Base-by-base conservation (phyloP, 2,113 vertebrate genomes). In the Cyanistes caeruleus region DNA sequence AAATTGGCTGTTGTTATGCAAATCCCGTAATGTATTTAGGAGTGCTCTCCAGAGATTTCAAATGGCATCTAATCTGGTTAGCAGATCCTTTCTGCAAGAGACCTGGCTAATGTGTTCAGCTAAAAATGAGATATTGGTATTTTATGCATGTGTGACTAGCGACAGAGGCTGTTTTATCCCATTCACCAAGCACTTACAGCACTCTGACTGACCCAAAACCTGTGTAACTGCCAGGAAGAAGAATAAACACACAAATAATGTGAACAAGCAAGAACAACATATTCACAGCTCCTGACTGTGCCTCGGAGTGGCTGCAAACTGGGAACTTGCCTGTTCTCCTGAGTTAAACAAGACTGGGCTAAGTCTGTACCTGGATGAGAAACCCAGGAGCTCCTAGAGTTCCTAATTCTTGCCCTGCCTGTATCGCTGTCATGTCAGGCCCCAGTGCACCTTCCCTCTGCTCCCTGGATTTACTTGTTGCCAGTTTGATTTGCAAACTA, bases 1-100 rank as follows among this genome's bases (percentile, higher is more conserved):
- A 81, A 90, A 90, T 83, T 81, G 90, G 55, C 92, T 84, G 92
- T 96, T 97, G 93, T 97, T 90, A 95, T 96, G 96, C 93, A 95
- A 96, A 96, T 93, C 90, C 31, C 0, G 5, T 92, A 80, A 95
- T 93, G 90, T 60, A 37, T 84, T 93, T 96, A 88, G 30, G 79
- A 95, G 95, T 44, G 95, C 95, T 94, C 96, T 92, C 95, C 49
- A 37, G 95, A 90, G 96, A 84, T 88, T 96, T 91, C 60, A 63
- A 87, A 90, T 81, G 90, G 86, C 81, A 39, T 75, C 90, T 96
- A 68, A 96, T 93, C 90, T 93, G 95, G 93, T 95, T 95, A 95
- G 76, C 11, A 25, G 82, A 95, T 60, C 88, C 90, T 80, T 94
- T 83, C 89, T 59, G 70, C 51, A 1, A 52, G 59, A 80, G 91